Conservation (phyloP, 2,113 vertebrate species). For the Dissostichus mawsoni region DNA sequence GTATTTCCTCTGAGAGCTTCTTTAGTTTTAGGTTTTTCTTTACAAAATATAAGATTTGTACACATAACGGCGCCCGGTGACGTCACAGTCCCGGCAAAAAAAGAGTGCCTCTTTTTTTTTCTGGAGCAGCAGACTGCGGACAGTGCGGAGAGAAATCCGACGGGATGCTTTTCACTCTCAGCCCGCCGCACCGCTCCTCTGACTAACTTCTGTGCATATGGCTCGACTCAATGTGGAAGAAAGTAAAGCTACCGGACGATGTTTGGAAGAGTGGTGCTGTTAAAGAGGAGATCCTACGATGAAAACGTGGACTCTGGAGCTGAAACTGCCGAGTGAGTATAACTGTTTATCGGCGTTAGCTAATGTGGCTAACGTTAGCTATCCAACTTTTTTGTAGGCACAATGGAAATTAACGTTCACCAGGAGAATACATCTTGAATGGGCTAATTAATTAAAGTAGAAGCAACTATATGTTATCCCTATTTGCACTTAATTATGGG, state of each 20-base stretch:
- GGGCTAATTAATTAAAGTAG: no score
- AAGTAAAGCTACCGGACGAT: conserved; percentile 33
- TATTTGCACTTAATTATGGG: fast-evolving
- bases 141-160: conserved; percentile 31
- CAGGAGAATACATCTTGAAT: background rate
- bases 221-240: conserved; percentile 3
- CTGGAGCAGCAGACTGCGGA: conserved; percentile 5
- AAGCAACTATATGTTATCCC: background rate
- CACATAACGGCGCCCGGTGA: conserved; percentile 56
- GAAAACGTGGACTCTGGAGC: conserved; percentile 77
- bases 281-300: conserved; percentile 56
- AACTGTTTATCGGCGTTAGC: conserved; percentile 50
- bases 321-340: conserved; percentile 82
- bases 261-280: conserved; percentile 53
- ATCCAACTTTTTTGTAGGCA: conserved; percentile 27
- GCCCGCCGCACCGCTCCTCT: background rate
- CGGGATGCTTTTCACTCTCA: conserved; percentile 48
- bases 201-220: background rate
- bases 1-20: background rate
- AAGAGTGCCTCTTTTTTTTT: background rate
- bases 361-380: conserved; percentile 59
- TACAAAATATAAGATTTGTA: background rate
- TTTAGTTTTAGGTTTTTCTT: no score
- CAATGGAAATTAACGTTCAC: conserved; percentile 19
- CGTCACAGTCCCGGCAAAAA: conserved; percentile 69